Evolutionary conservation across 2,113 vertebrate species (phyloP).

Genomic region (Mus pahari): DNA sequence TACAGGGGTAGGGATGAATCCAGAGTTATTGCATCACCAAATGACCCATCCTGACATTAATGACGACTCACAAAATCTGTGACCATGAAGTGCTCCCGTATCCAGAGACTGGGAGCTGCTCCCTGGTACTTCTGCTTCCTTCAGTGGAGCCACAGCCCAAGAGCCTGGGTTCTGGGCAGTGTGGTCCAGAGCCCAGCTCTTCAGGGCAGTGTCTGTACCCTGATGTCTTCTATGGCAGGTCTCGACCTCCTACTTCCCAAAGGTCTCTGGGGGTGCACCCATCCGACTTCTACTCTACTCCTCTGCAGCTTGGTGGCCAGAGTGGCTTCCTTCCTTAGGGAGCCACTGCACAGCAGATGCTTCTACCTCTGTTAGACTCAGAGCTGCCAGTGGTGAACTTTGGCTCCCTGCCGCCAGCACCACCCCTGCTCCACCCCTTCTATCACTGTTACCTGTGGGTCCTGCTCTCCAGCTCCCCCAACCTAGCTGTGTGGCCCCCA

Average conservation of each 20-base stretch:
- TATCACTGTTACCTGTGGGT: conserved; percentile 62
- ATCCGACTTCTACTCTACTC: conserved; percentile 83
- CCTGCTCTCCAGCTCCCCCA: conserved; percentile 63
- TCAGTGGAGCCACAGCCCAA: conserved; percentile 66
- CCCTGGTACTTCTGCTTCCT: conserved; percentile 58
- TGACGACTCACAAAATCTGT: background rate
- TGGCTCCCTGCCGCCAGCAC: conserved; percentile 79
- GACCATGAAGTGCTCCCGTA: background rate
- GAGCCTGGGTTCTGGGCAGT: conserved; percentile 64
- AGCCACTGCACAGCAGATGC: conserved; percentile 83
- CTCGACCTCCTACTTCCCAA: conserved; percentile 74
- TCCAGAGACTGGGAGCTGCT: conserved; percentile 82
- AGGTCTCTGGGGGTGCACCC: conserved; percentile 74
- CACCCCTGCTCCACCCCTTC: conserved; percentile 78
- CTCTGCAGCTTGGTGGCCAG: conserved; percentile 83
- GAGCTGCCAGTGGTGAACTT: conserved; percentile 84
- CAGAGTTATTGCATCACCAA: background rate
- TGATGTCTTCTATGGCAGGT: conserved; percentile 82
- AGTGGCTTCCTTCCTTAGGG: conserved; percentile 81
- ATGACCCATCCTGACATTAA: no score
- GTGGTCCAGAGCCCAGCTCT: conserved; percentile 62
- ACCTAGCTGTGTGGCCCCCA: conserved; percentile 76
- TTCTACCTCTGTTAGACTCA: conserved; percentile 83
- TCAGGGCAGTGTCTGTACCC: conserved; percentile 78
- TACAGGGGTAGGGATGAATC: background rate